Evolutionary conservation across 2,113 vertebrate species (phyloP).

Genomic region (Capra hircus): DNA sequence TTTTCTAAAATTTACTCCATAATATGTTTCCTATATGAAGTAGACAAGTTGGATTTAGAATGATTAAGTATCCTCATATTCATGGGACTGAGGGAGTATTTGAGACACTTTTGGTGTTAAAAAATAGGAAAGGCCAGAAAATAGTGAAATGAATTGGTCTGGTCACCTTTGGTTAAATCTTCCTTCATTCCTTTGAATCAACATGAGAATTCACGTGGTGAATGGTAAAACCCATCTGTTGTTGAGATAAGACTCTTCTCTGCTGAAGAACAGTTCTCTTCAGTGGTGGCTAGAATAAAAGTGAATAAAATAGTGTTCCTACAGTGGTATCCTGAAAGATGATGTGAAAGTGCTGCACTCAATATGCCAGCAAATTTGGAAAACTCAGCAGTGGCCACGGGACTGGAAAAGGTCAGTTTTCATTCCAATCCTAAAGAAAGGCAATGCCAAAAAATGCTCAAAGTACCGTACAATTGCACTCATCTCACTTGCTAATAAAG

Average conservation of each 20-base stretch:
- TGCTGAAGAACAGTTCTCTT: neutral
- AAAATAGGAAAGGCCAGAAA: neutral
- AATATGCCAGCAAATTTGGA: too few species aligned
- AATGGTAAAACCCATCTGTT: neutral
- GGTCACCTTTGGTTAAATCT: neutral
- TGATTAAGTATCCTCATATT: neutral
- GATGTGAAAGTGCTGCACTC: too few species aligned
- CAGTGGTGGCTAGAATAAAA: neutral
- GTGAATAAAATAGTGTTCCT: neutral
- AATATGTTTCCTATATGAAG: fast-evolving
- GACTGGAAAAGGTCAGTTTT: too few species aligned
- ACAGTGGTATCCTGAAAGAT: neutral
- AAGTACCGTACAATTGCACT: too few species aligned
- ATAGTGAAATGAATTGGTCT: neutral
- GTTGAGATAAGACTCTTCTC: neutral
- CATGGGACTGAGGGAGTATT: fast-evolving
- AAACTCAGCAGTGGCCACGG: too few species aligned
- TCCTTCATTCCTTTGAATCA: neutral
- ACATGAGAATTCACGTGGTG: neutral
- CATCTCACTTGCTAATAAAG: too few species aligned
- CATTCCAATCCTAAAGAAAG: too few species aligned
- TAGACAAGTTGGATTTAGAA: neutral
- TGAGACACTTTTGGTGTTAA: neutral
- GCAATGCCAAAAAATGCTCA: too few species aligned
- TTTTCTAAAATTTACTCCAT: neutral